Evolutionary conservation across 2,797 vertebrate genomes (phyloP), one percentile per base, ranked within the genome.

Genomic region (Hippoglossus hippoglossus): DNA sequence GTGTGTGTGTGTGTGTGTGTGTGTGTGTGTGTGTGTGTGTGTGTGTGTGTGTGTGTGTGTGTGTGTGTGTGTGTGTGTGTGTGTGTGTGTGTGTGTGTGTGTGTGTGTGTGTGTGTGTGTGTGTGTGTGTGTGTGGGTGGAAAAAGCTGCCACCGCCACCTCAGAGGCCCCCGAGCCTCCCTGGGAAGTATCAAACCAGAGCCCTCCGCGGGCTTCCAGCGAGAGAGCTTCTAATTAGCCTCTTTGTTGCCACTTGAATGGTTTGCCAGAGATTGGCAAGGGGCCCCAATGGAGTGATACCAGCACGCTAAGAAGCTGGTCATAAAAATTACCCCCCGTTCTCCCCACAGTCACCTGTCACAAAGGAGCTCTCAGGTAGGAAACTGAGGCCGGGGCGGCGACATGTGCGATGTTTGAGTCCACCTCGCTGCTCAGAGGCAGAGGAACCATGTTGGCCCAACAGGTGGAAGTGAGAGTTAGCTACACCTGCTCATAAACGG

Each of bases 111-210:
- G 57, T 26, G 61, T 57, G 52, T 65, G 57, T 34, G 53, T 28
- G 21, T 63, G 68, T 81, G 80, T 81, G 21, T 63, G 68, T 81
- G 80, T 52, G 39, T 31, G 67, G 52, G 51, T 58, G 28, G 71
- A 77, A 71, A 78, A 84, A 79, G 71, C 82, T 80, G 80, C 88
- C 86, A 72, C 83, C 24, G 66, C 85, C 83, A 89, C 90, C 91
- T 91, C 86, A 61, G 91, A 90, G 91, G 91, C 91, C 91, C 90
- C 91, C 71, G 54, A 91, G 90, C 87, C 90, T 92, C 93, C 93
- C 92, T 93, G 92, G 94, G 92, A 94, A 94, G 93, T 93, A 94
- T 94, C 93, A 94, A 94, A 94, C 93, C 89, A 71, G 91, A 92
- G 84, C 87, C 87, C 91, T 93, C 87, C 60, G 82, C 79, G 63